Conservation (phyloP, 2,113 vertebrate species). For the Bos javanicus region DNA sequence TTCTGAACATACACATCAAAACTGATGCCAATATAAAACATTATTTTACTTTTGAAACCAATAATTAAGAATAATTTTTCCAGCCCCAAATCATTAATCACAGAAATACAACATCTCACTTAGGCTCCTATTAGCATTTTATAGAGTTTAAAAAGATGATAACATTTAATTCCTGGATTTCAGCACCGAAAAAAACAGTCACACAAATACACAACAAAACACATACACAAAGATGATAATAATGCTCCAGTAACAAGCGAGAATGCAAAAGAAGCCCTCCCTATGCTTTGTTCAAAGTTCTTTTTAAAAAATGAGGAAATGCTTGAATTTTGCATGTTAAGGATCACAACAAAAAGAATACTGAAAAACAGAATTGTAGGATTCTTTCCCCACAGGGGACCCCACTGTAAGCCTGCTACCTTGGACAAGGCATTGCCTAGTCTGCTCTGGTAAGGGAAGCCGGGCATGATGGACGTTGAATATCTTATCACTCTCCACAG, state of each 20-base stretch:
- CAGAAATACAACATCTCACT: background rate
- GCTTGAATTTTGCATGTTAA: background rate
- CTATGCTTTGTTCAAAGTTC: background rate
- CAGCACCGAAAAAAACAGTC: background rate
- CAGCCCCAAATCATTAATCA: background rate
- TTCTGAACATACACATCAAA: background rate
- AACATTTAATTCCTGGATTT: background rate
- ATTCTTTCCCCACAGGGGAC: background rate
- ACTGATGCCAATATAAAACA: background rate
- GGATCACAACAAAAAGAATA: background rate
- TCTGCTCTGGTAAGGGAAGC: background rate
- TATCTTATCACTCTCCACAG: background rate
- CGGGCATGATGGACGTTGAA: background rate
- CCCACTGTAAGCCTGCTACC: background rate
- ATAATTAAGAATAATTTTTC: background rate
- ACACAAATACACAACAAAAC: background rate
- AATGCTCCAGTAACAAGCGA: background rate
- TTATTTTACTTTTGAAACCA: conserved; percentile 1
- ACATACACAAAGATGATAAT: background rate
- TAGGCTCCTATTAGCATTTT: background rate
- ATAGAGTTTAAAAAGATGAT: background rate
- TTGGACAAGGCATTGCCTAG: background rate
- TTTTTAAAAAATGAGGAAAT: background rate
- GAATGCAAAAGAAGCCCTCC: background rate
- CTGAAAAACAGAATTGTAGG: background rate